Percentiles rank a stretch among this genome's conserved stretches.
These are phyloP conservation scores for Loris lydekkerianus DNA, from an alignment of 2,797 vertebrate genomes.

Conservation along the genomic window DNA sequence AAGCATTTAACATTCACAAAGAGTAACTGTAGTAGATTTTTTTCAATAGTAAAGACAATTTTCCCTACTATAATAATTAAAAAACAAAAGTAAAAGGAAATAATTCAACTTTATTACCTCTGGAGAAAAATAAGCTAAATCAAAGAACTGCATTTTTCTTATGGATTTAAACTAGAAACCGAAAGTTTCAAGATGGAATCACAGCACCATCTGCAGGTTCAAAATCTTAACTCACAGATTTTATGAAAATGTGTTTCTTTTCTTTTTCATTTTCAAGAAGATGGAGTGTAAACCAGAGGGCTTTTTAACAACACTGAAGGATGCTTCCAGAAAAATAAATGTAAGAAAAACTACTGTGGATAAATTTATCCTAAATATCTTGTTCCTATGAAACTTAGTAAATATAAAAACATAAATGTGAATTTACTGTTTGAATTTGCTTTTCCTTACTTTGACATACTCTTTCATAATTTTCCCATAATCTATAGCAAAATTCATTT, in stretches of 20 bases:
- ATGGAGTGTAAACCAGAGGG: neutral
- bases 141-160: neutral
- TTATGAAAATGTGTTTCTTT: neutral
- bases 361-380: neutral
- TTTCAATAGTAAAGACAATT: neutral
- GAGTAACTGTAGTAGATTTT: neutral
- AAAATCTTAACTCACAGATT: conserved; percentile 33
- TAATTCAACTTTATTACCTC: conserved; percentile 44
- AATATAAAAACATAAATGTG: neutral
- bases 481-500: neutral
- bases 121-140: conserved; percentile 50
- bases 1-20: neutral
- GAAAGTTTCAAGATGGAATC: conserved; percentile 35
- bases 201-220: conserved; percentile 83
- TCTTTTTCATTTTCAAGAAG: conserved; percentile 21
- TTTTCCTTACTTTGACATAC: neutral
- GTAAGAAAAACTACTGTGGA: neutral
- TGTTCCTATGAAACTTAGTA: neutral
- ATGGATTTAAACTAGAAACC: conserved; percentile 24
- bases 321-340: conserved; percentile 10
- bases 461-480: neutral
- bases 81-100: conserved; percentile 28
- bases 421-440: neutral
- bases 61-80: conserved; percentile 6
- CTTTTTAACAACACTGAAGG: neutral